Evolutionary conservation across 2,113 vertebrate genomes (phyloP).

Genomic region (Dasyurus viverrinus): DNA sequence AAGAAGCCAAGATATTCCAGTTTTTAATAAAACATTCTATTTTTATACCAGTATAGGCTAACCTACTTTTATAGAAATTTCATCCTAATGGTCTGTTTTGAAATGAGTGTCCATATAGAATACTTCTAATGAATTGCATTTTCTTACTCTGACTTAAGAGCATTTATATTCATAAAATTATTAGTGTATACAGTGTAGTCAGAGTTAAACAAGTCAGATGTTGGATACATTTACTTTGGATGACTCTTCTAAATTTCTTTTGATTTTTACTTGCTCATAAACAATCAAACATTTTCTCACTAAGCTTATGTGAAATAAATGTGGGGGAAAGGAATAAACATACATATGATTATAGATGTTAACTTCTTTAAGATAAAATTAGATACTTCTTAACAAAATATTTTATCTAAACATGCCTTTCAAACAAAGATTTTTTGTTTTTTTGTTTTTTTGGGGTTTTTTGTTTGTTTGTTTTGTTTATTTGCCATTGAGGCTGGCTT

Average conservation of each 20-base stretch:
- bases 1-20: conserved; percentile 10
- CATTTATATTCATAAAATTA: neutral
- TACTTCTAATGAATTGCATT: neutral
- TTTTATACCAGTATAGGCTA: conserved; percentile 10
- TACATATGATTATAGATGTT: neutral
- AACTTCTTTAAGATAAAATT: conserved; percentile 13
- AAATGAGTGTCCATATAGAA: conserved; percentile 2
- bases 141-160: conserved; percentile 13
- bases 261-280: neutral
- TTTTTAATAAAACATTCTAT: conserved; percentile 15
- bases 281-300: neutral
- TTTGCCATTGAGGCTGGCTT: neutral
- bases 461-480: neutral
- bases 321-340: neutral
- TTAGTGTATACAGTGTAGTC: neutral
- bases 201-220: neutral
- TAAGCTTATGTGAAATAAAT: neutral
- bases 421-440: neutral
- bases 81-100: conserved; percentile 2
- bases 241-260: neutral
- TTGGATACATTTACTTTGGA: neutral
- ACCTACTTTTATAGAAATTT: conserved; percentile 4
- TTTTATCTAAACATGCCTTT: neutral
- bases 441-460: neutral
- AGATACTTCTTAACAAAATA: neutral